phyloP scores from a whole-genome alignment of 1,140 invertebrate species.

The Nylanderia fulva region DNA sequence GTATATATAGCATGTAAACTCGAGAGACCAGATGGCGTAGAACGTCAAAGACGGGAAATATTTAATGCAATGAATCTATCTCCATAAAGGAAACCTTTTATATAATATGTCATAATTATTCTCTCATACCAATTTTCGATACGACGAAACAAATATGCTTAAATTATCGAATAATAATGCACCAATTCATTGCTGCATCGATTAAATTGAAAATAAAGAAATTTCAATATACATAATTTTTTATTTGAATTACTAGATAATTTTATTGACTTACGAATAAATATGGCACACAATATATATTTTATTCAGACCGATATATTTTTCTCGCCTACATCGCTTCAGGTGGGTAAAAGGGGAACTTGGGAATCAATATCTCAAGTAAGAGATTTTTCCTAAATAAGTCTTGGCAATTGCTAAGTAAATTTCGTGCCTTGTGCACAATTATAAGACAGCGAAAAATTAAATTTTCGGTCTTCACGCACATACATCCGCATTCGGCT shows the following conservation, averaged over 20 bases:
- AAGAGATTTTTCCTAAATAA: too few relatives aligned
- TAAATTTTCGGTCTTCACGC: too few relatives aligned
- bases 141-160: background rate
- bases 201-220: background rate
- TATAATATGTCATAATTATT: too few relatives aligned
- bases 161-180: background rate
- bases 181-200: background rate
- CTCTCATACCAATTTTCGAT: too few relatives aligned
- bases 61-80: background rate
- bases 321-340: too few relatives aligned
- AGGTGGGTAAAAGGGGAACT: too few relatives aligned
- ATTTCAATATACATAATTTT: slow-evolving; percentile 6
- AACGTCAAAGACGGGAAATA: background rate
- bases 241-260: background rate
- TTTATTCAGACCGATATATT: too few relatives aligned
- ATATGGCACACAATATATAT: background rate
- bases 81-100: background rate
- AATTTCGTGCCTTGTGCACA: too few relatives aligned
- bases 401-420: too few relatives aligned
- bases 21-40: background rate
- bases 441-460: too few relatives aligned
- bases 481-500: too few relatives aligned
- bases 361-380: too few relatives aligned
- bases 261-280: background rate
- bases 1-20: background rate